These are phyloP conservation scores for Sebastes vulpes DNA, from an alignment of 2,797 vertebrate species.

Conservation along the genomic window DNA sequence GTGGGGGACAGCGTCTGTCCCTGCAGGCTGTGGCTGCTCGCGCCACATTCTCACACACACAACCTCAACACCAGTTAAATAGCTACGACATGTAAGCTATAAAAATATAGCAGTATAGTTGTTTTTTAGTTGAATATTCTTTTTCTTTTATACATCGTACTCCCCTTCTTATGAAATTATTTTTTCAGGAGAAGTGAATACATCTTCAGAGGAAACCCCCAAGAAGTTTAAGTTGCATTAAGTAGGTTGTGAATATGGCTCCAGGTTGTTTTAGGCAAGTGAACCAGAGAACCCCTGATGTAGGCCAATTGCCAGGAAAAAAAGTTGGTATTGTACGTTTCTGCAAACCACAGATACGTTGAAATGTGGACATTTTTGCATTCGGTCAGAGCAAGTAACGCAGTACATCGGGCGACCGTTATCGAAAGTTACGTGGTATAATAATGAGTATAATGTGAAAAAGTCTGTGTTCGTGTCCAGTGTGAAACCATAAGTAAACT, in stretches of 20 bases:
- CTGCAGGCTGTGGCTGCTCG: not conserved
- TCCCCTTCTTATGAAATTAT: not conserved
- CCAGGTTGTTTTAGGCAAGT: not conserved
- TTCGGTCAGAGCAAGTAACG: not conserved
- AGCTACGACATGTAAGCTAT: not conserved
- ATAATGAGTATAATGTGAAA: too few relatives aligned
- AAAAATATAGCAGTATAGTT: not conserved
- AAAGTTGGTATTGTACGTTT: not conserved
- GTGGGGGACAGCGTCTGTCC: constrained; percentile 2
- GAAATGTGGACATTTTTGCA: not conserved
- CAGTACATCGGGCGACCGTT: too few relatives aligned
- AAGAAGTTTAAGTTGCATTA: not conserved
- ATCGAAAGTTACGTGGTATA: too few relatives aligned
- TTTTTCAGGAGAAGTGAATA: not conserved
- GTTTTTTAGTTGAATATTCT: not conserved
- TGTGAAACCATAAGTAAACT: too few relatives aligned
- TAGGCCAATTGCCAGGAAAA: not conserved
- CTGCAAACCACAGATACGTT: not conserved
- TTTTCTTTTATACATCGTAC: too few relatives aligned
- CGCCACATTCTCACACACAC: not conserved
- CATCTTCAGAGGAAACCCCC: not conserved
- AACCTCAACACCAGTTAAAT: not conserved
- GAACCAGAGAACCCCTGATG: not conserved
- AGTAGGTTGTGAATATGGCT: not conserved
- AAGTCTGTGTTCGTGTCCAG: too few relatives aligned